These are phyloP conservation scores for Tenrec ecaudatus DNA, from an alignment of 2,113 vertebrate species.

Conservation along the genomic window DNA sequence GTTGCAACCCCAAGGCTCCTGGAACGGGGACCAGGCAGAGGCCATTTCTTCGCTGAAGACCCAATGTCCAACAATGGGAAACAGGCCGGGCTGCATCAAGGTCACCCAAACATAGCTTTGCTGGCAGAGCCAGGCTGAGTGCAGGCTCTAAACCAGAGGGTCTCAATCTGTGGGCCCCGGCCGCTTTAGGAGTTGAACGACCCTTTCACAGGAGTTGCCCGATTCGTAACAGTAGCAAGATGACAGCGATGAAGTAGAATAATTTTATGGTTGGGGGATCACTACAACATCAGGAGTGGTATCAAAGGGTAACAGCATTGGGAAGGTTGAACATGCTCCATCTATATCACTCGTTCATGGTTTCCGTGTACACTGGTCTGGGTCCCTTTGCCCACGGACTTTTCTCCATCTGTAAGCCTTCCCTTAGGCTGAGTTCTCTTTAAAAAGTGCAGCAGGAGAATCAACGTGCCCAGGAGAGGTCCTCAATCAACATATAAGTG, in stretches of 20 bases:
- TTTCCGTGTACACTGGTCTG: too few species aligned
- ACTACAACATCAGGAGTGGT: too few species aligned
- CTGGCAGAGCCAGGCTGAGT: not conserved
- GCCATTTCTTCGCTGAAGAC: constrained; percentile 1
- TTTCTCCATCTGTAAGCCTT: not conserved
- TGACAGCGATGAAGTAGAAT: too few species aligned
- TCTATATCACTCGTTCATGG: too few species aligned
- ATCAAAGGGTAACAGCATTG: too few species aligned
- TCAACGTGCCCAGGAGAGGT: not conserved
- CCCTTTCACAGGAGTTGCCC: too few species aligned
- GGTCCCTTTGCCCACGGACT: not conserved
- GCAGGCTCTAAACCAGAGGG: not conserved
- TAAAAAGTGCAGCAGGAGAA: not conserved
- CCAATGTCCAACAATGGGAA: not conserved
- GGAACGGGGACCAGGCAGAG: not conserved
- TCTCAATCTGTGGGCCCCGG: too few species aligned
- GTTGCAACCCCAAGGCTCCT: not conserved
- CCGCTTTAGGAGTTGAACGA: too few species aligned
- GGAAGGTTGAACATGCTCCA: too few species aligned
- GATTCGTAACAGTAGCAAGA: too few species aligned
- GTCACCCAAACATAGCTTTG: not conserved
- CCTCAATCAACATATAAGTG: not conserved
- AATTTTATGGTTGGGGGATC: too few species aligned
- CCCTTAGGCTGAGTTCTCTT: not conserved
- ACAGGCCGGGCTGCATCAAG: not conserved